A percentile compares a stretch with the other conserved stretches of the same genome.
Conservation (phyloP, 37 sponge, comb jelly and placozoan species). For the Theonella swinhoei region DNA sequence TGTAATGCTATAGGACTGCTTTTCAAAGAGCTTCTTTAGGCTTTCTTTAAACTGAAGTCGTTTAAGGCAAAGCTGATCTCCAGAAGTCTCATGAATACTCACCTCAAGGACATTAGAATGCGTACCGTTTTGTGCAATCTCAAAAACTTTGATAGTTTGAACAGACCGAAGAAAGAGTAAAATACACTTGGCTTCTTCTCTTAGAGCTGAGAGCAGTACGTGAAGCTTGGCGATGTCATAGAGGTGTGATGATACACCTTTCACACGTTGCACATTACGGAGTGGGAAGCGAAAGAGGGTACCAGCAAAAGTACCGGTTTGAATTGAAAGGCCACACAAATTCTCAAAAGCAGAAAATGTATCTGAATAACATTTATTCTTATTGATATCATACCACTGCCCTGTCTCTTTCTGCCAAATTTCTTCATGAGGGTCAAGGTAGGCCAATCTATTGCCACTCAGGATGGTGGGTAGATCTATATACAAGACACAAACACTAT, state of each 20-base stretch:
- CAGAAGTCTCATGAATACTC: neutral
- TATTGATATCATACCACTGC: neutral
- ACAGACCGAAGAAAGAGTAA: constrained; percentile 48
- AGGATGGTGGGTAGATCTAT: constrained; percentile 37
- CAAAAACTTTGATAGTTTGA: constrained; percentile 18
- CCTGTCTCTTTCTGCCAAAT: constrained; percentile 28
- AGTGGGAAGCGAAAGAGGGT: constrained; percentile 67
- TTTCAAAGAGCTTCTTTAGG: neutral
- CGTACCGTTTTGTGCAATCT: neutral
- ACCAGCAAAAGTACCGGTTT: neutral
- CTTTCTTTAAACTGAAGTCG: neutral
- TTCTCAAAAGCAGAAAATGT: constrained; percentile 26
- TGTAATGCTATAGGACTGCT: neutral
- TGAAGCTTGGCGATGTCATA: constrained; percentile 29
- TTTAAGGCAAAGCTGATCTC: neutral
- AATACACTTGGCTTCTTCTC: constrained; percentile 43
- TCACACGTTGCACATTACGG: constrained; percentile 13
- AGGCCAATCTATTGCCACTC: constrained; percentile 34
- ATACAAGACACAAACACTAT: too few species aligned
- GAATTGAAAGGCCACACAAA: constrained; percentile 6
- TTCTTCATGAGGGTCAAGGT: constrained; percentile 41
- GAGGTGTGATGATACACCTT: constrained; percentile 1
- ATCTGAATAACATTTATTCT: neutral
- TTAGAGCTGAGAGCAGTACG: constrained; percentile 21
- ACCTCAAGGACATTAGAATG: neutral